Base-by-base conservation (phyloP, 2,797 vertebrate genomes). In the Luscinia megarhynchos region DNA sequence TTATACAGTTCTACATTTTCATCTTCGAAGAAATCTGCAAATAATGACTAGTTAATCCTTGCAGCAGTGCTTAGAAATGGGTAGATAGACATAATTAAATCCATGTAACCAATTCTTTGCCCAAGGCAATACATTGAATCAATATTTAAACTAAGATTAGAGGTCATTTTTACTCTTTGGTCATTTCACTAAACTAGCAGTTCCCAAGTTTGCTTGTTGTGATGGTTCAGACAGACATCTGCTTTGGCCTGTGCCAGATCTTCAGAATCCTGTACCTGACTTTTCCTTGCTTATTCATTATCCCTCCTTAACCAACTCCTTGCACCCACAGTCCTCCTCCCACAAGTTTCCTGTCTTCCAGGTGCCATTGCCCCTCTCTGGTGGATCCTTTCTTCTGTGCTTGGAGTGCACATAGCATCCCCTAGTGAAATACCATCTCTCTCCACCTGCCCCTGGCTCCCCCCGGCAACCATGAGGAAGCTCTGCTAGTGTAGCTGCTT, bases 31-130 rank as follows among this genome's bases (percentile, higher is more conserved):
- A 87, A 76, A 84, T 74, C 63, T 73, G n/a, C 77, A 66, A 87
- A 91, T 80, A 90, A 89, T 92, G 84, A 64, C 48, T 90, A 85
- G 94, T 89, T 87, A 89, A 90, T 95, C 61, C 45, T 80, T 59
- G 76, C 15, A 74, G 48, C 61, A 53, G 40, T 36, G 22, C 81
- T 94, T 92, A 93, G 63, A 94, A 95, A 95, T 80, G 90, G 59
- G 63, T 90, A 90, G 63, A 59, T 27, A 70, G 79, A 83, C 7
- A 12, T 90, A 82, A 89, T 89, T 89, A 90, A 85, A 80, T 70
- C 64, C 27, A 57, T 70, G 48, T 87, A 95, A 84, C 63, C 2
- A 10, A 43, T 90, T 89, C 46, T 10, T 87, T 85, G 24, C 59
- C 45, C 17, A 87, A 76, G 77, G 58, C 32, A 78, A 62, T 74